These are phyloP conservation scores for Xiphophorus hellerii DNA, from an alignment of 2,113 vertebrate species.

Conservation along the genomic window DNA sequence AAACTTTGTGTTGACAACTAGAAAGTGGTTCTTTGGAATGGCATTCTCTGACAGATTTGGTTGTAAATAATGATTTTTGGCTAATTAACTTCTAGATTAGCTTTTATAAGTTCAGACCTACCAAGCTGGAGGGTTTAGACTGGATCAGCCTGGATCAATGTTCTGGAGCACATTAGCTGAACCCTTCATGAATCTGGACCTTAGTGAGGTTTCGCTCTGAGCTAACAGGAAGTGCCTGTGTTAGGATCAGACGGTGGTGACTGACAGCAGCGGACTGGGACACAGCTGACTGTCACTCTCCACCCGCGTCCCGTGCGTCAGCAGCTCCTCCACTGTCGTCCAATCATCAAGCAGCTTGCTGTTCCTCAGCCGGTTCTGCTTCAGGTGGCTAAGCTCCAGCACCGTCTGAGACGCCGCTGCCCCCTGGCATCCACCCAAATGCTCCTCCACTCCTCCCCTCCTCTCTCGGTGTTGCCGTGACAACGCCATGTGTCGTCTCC, in stretches of 20 bases:
- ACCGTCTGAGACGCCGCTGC: conserved; percentile 59
- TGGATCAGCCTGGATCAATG: background rate
- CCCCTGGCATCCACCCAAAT: conserved; percentile 26
- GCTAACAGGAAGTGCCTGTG: background rate
- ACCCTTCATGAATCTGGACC: conserved; percentile 29
- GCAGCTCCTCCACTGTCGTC: conserved; percentile 78
- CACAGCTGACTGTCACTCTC: conserved; percentile 61
- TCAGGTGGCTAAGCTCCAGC: conserved; percentile 76
- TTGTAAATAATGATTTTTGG: no score
- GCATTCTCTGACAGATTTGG: no score
- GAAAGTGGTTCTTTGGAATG: no score
- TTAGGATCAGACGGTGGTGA: conserved; percentile 70
- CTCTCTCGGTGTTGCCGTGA: conserved; percentile 66
- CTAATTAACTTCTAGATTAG: background rate
- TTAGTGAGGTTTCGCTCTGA: background rate
- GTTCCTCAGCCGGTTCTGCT: conserved; percentile 76
- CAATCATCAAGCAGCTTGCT: conserved; percentile 79
- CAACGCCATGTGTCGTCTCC: conserved; percentile 60
- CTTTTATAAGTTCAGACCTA: background rate
- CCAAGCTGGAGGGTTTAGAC: background rate
- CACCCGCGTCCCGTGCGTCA: conserved; percentile 65
- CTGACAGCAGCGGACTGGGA: conserved; percentile 74
- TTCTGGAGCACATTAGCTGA: background rate
- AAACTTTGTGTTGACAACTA: no score
- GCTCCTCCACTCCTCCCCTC: conserved; percentile 39